phyloP scores from a whole-genome alignment of 2,888 invertebrate species.

The Rhabditophanes sp. region DNA sequence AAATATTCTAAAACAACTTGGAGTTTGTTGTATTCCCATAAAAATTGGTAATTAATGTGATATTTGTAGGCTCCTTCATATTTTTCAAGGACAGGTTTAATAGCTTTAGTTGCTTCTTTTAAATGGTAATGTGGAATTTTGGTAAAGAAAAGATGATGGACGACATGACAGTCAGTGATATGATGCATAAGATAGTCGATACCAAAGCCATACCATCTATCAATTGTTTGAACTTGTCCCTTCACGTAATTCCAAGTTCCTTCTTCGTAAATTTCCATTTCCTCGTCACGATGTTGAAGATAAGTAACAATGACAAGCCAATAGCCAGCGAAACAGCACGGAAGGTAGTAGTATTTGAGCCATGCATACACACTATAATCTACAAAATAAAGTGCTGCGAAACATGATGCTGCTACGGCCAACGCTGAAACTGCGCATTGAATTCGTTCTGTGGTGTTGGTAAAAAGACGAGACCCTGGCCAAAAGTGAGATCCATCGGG shows the following conservation, averaged over 20 bases:
- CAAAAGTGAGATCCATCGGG: constrained; percentile 35
- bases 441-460: constrained; percentile 18
- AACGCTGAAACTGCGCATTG: constrained; percentile 22
- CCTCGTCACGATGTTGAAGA: constrained; percentile 10
- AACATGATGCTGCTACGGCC: neutral
- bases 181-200: constrained; percentile 15
- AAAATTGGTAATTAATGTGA: constrained; percentile 22
- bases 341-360: constrained; percentile 9
- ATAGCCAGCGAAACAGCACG: constrained; percentile 10
- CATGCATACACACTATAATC: constrained; percentile 2
- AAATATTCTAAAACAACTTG: constrained; percentile 24
- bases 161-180: constrained; percentile 22
- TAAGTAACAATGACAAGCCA: constrained; percentile 15
- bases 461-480: constrained; percentile 25
- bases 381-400: constrained; percentile 1
- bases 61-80: constrained; percentile 20
- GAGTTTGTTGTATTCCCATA: constrained; percentile 17
- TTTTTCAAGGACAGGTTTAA: constrained; percentile 13
- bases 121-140: constrained; percentile 29
- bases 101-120: constrained; percentile 22
- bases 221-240: constrained; percentile 14
- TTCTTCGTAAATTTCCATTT: constrained; percentile 13
- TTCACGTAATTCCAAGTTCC: constrained; percentile 12
- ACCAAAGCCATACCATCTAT: constrained; percentile 14
- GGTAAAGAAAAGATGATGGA: constrained; percentile 32